phyloP scores from a whole-genome alignment of 2,888 invertebrate genomes.

The Cylloceria caligata region DNA sequence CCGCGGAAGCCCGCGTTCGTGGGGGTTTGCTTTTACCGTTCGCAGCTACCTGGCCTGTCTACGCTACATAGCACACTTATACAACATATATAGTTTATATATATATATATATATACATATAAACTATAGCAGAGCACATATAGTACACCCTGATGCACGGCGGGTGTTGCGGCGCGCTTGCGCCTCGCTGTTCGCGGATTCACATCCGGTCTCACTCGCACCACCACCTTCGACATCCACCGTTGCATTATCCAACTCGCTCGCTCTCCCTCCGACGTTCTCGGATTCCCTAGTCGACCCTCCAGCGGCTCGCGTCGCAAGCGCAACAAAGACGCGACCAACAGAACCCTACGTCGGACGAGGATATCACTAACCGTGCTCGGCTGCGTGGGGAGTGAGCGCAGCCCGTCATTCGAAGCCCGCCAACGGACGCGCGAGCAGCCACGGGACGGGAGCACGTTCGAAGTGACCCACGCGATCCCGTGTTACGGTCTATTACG shows the following conservation, averaged over 20 bases:
- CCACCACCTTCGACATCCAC: constrained; percentile 26
- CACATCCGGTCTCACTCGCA: constrained; percentile 50
- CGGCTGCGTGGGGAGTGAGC: constrained; percentile 78
- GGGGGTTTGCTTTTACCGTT: constrained; percentile 68
- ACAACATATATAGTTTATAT: neutral
- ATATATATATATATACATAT: neutral
- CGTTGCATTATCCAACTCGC: constrained; percentile 3
- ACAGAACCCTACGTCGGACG: constrained; percentile 56
- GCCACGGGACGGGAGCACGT: constrained; percentile 80
- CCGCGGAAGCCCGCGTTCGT: constrained; percentile 73
- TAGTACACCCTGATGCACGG: constrained; percentile 45
- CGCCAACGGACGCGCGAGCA: constrained; percentile 84
- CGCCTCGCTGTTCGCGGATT: constrained; percentile 59
- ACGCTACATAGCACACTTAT: constrained; percentile 13
- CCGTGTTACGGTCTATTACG: constrained; percentile 49
- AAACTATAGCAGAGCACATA: constrained; percentile 17
- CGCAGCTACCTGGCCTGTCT: constrained; percentile 47
- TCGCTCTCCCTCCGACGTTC: constrained; percentile 18
- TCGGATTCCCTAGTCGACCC: constrained; percentile 38
- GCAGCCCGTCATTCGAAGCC: constrained; percentile 83
- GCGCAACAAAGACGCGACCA: constrained; percentile 64
- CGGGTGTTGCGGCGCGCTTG: constrained; percentile 64
- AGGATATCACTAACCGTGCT: constrained; percentile 35
- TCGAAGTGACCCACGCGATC: constrained; percentile 70
- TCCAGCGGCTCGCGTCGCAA: constrained; percentile 14